Percentiles rank a stretch among this genome's conserved stretches.
phyloP scores from a whole-genome alignment of 2,888 invertebrate genomes.

The Gerris lacustris region DNA sequence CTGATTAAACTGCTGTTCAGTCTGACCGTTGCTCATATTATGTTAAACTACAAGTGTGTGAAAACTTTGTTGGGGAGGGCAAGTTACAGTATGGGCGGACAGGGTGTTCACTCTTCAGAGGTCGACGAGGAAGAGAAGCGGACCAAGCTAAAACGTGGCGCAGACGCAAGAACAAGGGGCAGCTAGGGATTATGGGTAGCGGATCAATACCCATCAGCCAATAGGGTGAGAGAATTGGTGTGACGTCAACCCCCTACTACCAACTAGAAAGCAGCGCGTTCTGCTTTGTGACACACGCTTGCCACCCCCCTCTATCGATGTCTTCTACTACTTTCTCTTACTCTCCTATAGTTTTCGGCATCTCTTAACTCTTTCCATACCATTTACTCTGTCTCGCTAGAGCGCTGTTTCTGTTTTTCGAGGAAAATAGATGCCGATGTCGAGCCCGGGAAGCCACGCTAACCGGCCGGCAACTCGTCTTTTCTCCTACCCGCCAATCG shows the following conservation, averaged over 20 bases:
- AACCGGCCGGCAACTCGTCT: neutral
- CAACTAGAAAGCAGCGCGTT: no score
- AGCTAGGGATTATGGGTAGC: neutral
- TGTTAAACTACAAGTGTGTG: neutral
- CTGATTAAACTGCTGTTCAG: constrained; percentile 47
- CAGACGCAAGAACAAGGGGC: neutral
- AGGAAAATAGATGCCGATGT: no score
- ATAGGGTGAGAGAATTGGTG: neutral
- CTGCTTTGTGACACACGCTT: no score
- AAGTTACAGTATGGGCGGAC: neutral
- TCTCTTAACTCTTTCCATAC: no score
- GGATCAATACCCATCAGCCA: neutral
- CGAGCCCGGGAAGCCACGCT: neutral
- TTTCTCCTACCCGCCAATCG: neutral
- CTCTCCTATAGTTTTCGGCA: no score
- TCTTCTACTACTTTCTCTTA: no score
- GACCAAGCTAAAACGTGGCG: neutral
- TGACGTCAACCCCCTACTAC: neutral
- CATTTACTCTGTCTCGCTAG: no score
- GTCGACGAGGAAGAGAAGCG: constrained; percentile 4
- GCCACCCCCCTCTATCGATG: no score
- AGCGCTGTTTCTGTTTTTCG: no score
- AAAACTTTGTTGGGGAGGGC: neutral
- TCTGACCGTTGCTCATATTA: constrained; percentile 5
- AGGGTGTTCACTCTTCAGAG: neutral